Evolutionary conservation across 2,888 invertebrate species (phyloP).

Genomic region (Dicycla oo): DNA sequence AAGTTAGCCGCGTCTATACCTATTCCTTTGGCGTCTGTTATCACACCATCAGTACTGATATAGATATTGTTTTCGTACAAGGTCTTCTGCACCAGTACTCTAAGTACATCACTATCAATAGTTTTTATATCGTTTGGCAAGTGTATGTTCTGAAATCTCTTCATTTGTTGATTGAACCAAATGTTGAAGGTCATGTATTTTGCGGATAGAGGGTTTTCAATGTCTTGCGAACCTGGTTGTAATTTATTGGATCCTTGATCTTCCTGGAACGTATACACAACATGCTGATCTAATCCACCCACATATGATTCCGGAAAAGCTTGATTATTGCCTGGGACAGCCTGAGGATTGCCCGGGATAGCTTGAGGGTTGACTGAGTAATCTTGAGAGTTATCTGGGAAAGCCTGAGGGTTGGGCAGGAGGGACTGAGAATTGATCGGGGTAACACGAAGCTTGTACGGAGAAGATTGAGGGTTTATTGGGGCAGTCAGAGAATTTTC

Average conservation of each 20-base stretch:
- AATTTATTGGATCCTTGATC: conserved; percentile 7
- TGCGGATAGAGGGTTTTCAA: neutral
- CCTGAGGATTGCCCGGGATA: neutral
- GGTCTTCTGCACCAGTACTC: conserved; percentile 67
- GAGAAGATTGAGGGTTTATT: neutral
- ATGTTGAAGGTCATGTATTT: conserved; percentile 66
- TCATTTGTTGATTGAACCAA: conserved; percentile 74
- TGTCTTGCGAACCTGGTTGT: neutral
- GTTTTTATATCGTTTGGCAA: conserved; percentile 53
- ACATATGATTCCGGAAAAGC: conserved; percentile 4
- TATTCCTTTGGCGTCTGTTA: conserved; percentile 70
- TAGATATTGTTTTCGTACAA: conserved; percentile 71
- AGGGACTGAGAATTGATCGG: conserved; percentile 9
- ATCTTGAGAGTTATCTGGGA: conserved; percentile 1
- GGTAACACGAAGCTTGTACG: conserved; percentile 1
- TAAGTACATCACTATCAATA: conserved; percentile 65
- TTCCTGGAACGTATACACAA: conserved; percentile 30
- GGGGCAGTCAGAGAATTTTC: neutral
- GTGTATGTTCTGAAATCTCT: conserved; percentile 57
- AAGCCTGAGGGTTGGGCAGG: conserved; percentile 4
- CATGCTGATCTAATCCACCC: conserved; percentile 14
- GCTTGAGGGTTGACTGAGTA: conserved; percentile 2
- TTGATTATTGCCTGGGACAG: neutral
- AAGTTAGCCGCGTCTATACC: conserved; percentile 69
- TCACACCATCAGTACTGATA: conserved; percentile 65